phyloP scores from a whole-genome alignment of 1,140 invertebrate genomes.

The Teleogryllus occipitalis region DNA sequence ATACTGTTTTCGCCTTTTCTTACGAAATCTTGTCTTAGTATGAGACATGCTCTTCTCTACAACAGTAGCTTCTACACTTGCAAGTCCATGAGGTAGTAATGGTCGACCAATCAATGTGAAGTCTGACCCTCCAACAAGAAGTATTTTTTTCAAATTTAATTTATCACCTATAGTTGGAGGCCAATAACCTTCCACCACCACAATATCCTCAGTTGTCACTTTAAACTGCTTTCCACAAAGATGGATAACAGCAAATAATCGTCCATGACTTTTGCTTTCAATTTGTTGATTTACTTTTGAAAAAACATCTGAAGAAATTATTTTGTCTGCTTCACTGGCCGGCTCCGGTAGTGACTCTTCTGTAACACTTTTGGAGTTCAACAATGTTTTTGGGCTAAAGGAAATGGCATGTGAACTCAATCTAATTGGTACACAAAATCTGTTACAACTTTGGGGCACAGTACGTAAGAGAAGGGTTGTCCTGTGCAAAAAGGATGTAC shows the following conservation, averaged over 20 bases:
- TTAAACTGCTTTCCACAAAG: slow-evolving; percentile 78
- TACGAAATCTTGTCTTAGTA: slow-evolving; percentile 66
- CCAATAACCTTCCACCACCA: slow-evolving; percentile 77
- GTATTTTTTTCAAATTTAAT: slow-evolving; percentile 77
- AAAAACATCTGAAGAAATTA: slow-evolving; percentile 14
- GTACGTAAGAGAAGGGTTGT: no score
- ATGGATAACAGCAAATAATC: slow-evolving; percentile 81
- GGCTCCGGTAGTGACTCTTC: no score
- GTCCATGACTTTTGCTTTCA: slow-evolving; percentile 45
- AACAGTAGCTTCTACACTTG: slow-evolving; percentile 72
- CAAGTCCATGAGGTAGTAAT: slow-evolving; percentile 62
- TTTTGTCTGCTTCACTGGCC: not conserved
- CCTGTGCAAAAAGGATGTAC: no score
- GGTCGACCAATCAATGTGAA: slow-evolving; percentile 81
- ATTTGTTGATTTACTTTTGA: slow-evolving; percentile 52
- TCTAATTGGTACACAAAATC: no score
- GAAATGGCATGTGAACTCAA: no score
- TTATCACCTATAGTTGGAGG: slow-evolving; percentile 72
- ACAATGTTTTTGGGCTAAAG: no score
- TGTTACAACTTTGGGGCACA: no score
- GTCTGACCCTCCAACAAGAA: slow-evolving; percentile 73
- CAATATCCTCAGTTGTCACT: slow-evolving; percentile 76
- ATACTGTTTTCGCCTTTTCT: slow-evolving; percentile 67
- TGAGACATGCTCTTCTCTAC: slow-evolving; percentile 84
- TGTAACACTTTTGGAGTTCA: no score